These are phyloP conservation scores for Aurelia sp. DNA, from an alignment of 30 jellyfish, hydroid and myxozoan genomes.

Conservation along the genomic window DNA sequence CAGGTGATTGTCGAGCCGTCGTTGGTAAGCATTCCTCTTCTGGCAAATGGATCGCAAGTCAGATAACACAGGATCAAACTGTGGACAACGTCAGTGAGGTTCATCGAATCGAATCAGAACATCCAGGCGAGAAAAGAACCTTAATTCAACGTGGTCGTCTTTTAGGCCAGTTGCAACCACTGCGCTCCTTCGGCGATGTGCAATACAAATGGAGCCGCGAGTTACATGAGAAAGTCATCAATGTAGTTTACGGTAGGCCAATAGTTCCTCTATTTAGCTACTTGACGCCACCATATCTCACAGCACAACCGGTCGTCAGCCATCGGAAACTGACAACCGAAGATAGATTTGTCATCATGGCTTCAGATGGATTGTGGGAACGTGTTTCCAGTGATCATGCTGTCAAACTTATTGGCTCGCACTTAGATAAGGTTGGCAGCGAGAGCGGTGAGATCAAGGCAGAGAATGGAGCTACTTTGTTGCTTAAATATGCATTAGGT, in stretches of 20 bases:
- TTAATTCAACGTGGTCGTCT: constrained; percentile 81
- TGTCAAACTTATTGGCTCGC: constrained; percentile 78
- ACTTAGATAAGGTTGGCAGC: constrained; percentile 43
- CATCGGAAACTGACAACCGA: constrained; percentile 60
- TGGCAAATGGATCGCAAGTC: constrained; percentile 76
- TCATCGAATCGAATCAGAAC: constrained; percentile 75
- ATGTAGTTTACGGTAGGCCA: constrained; percentile 88
- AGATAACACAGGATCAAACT: constrained; percentile 89
- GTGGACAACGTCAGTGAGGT: constrained; percentile 81
- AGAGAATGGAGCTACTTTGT: constrained; percentile 89
- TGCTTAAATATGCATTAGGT: constrained; percentile 87
- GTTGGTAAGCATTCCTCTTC: constrained; percentile 71
- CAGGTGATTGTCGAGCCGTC: constrained; percentile 98
- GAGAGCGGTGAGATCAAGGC: not conserved
- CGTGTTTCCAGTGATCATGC: constrained; percentile 87
- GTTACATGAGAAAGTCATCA: constrained; percentile 82
- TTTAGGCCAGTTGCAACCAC: constrained; percentile 95
- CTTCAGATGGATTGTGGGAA: constrained; percentile 98
- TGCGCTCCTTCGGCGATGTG: constrained; percentile 97
- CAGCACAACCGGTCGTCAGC: constrained; percentile 90
- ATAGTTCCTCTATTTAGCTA: constrained; percentile 79
- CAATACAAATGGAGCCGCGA: constrained; percentile 91
- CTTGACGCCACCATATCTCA: constrained; percentile 91
- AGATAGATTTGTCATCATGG: constrained; percentile 85
- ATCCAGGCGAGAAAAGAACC: constrained; percentile 78